Base-by-base conservation (phyloP, 2,797 vertebrate genomes). In the Synanceia verrucosa region DNA sequence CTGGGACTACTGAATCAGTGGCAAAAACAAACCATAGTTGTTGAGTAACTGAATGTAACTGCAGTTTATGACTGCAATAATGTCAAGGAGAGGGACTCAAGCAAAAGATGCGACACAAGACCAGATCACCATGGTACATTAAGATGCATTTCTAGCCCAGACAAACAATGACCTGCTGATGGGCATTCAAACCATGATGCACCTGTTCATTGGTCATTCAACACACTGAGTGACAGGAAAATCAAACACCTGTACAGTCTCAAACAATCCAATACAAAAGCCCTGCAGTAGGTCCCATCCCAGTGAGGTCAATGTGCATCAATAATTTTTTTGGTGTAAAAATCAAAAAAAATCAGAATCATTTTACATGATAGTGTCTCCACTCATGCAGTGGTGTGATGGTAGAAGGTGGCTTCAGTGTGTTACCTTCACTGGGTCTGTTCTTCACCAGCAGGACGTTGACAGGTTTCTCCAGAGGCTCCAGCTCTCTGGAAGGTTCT, bases 381-480 rank as follows among this genome's bases (percentile, higher is more conserved):
- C 16, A 16, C 18, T 41, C 37, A 41, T 18, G 37, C 37, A 39
- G 37, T 16, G 14, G 16, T 16, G 0, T n/a, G n/a, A n/a, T n/a
- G n/a, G n/a, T n/a, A n/a, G 37, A 14, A 39, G 37, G 18, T n/a
- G n/a, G 39, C 39, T 41, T 16, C 16, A 18, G 39, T n/a, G 39
- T 55, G 84, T 70, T 88, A 97, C 97, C 97, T 95, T 99, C 97
- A 13, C 79, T 96, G 11, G 94, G 89, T 77, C 93, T 94, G 90
- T 91, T 95, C 89, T 99, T 99, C 57, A 94, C 94, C 81, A 99
- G 89, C 70, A 97, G 93, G 62, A 98, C 96, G 3, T 92, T 95
- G 59, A 97, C 83, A 0, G 96, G 97, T 59, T 94, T 94, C 9
- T 93, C 93, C 23, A 93, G 92, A 0, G 69, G 91, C 33, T 92